Base-by-base conservation (phyloP, 2,797 vertebrate genomes). In the Rachycentron canadum region DNA sequence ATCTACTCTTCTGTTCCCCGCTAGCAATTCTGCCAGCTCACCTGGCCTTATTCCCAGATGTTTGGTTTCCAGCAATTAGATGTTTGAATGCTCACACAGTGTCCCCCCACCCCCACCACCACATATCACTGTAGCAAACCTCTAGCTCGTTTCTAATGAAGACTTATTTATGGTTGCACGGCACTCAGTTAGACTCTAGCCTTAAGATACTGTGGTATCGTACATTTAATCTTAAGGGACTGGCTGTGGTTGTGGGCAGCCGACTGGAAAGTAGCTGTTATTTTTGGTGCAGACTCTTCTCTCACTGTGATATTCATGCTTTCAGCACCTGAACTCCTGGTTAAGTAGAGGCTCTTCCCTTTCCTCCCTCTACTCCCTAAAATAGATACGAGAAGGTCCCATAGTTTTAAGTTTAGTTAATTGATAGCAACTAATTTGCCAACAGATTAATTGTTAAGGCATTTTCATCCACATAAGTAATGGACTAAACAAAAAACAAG, bases 51-150 rank as follows among this genome's bases (percentile, higher is more conserved):
- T 87, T 93, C 94, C 89, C 83, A 78, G 87, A 93, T 40, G 16
- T 92, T 92, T 90, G 90, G 72, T 90, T 94, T 95, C 82, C 87
- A 93, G 83, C 86, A 87, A 85, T 92, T 78, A 52, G 76, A 92
- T 91, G 66, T 92, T 84, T 93, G 94, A 92, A 82, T 89, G 83
- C 84, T 91, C 90, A 82, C 52, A 71, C 80, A 82, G 72, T 73
- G 78, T 60, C 52, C 65, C 56, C 16, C 72, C n/a, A n/a, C n/a
- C n/a, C n/a, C n/a, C n/a, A n/a, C n/a, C n/a, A n/a, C n/a, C n/a
- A n/a, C n/a, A 14, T 69, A 62, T 87, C 87, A 71, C 88, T 70
- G 77, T 79, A 83, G 86, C 89, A 91, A 89, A 70, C 73, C 84
- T 87, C 74, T 72, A 69, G 78, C 87, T 85, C 75, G 67, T 78